phyloP scores from a whole-genome alignment of 1,140 invertebrate genomes.

The Procambarus clarkii region DNA sequence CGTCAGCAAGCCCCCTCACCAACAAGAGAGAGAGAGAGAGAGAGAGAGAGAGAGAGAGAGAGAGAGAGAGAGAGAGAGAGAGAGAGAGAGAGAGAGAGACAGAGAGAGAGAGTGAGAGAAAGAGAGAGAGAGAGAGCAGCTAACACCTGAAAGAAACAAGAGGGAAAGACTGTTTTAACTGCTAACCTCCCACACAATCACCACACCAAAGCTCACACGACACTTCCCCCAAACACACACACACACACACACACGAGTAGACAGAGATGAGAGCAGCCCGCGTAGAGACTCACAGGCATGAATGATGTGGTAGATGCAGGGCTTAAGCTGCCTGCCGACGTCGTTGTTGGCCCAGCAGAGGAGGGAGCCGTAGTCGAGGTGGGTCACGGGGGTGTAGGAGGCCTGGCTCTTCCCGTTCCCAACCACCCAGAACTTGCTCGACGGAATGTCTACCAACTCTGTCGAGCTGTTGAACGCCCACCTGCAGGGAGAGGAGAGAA shows the following conservation, averaged over 20 bases:
- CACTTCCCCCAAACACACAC: too few relatives aligned
- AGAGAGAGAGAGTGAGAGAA: conserved; percentile 10
- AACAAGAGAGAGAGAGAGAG: neutral
- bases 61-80: neutral
- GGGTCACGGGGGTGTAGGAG: conserved; percentile 87
- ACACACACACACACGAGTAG: too few relatives aligned
- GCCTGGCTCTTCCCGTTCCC: conserved; percentile 53
- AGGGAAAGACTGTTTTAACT: too few relatives aligned
- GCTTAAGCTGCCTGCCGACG: conserved; percentile 86
- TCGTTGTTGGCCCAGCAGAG: conserved; percentile 91
- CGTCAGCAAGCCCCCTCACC: too few relatives aligned
- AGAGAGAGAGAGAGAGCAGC: neutral
- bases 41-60: neutral
- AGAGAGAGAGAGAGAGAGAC: too few relatives aligned
- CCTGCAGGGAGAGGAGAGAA: neutral
- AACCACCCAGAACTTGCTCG: conserved; percentile 38
- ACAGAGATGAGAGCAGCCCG: too few relatives aligned
- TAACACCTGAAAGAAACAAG: too few relatives aligned
- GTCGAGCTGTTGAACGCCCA: conserved; percentile 62
- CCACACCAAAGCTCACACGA: too few relatives aligned
- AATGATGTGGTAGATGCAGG: conserved; percentile 88
- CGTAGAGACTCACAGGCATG: conserved; percentile 83
- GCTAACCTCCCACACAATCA: too few relatives aligned
- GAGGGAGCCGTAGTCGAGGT: conserved; percentile 88
- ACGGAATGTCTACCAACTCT: conserved; percentile 45